phyloP scores from a whole-genome alignment of 2,113 vertebrate species.

The Spea multiplicata region DNA sequence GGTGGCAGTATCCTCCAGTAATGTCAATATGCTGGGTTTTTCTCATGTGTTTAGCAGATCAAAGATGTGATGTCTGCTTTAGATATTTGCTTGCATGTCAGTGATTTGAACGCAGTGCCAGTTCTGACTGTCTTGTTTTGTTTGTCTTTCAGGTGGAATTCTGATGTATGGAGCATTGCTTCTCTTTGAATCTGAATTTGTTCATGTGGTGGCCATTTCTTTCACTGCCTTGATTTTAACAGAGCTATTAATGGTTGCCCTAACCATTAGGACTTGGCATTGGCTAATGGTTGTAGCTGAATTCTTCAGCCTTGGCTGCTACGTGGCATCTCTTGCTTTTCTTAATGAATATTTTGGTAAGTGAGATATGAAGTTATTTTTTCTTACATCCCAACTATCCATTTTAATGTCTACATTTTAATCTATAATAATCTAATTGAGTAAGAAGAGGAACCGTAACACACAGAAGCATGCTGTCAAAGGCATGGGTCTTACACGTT shows the following conservation, averaged over 20 bases:
- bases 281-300: conserved; percentile 95
- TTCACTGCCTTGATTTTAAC: conserved; percentile 94
- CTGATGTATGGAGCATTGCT: conserved; percentile 92
- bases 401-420: no score
- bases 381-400: no score
- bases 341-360: conserved; percentile 96
- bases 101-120: neutral
- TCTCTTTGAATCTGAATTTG: conserved; percentile 95
- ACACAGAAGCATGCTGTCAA: no score
- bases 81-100: no score
- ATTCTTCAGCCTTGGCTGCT: conserved; percentile 91
- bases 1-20: no score
- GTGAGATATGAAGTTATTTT: conserved; percentile 48
- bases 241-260: conserved; percentile 96
- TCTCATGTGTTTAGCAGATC: no score
- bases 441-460: no score
- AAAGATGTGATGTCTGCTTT: no score
- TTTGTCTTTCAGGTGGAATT: conserved; percentile 79
- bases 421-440: no score
- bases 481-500: no score
- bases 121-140: conserved; percentile 29
- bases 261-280: conserved; percentile 93
- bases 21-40: no score
- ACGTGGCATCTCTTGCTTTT: conserved; percentile 93
- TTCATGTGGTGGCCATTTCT: conserved; percentile 96